A percentile compares a stretch with the other conserved stretches of the same genome.
Evolutionary conservation across 2,113 vertebrate species (phyloP).

Genomic region (Tragulus kanchil): DNA sequence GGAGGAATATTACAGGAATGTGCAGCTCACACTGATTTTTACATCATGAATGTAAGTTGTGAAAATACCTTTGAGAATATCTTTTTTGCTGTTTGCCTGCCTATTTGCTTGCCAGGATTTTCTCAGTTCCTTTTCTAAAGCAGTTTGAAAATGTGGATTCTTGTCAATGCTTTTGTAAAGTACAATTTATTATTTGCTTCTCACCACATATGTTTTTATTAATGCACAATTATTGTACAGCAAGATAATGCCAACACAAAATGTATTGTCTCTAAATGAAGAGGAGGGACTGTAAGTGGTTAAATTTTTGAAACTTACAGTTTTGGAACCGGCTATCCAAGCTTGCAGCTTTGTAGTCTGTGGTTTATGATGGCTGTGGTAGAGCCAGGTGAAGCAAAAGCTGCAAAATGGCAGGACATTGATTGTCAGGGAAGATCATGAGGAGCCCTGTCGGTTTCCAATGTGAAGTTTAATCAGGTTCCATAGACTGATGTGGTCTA

Average conservation of each 20-base stretch:
- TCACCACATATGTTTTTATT: slow-evolving; percentile 47
- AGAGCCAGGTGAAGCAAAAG: slow-evolving; percentile 78
- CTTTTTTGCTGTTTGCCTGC: slow-evolving; percentile 55
- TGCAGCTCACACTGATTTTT: slow-evolving; percentile 71
- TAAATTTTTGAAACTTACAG: slow-evolving; percentile 45
- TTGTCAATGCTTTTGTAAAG: slow-evolving; percentile 73
- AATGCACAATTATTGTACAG: slow-evolving; percentile 57
- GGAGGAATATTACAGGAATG: slow-evolving; percentile 67
- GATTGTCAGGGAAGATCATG: slow-evolving; percentile 28
- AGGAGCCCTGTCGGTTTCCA: slow-evolving; percentile 65
- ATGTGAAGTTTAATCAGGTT: slow-evolving; percentile 55
- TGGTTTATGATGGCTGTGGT: slow-evolving; percentile 63
- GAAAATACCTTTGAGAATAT: slow-evolving; percentile 80
- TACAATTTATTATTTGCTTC: slow-evolving; percentile 66
- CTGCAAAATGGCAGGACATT: slow-evolving; percentile 80
- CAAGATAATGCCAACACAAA: neutral
- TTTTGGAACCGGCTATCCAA: slow-evolving; percentile 11
- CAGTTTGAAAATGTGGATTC: slow-evolving; percentile 70
- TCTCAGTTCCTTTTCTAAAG: slow-evolving; percentile 65
- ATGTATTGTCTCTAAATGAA: neutral
- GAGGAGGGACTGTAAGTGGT: slow-evolving; percentile 47
- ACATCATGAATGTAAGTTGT: slow-evolving; percentile 69
- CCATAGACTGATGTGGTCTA: slow-evolving; percentile 46
- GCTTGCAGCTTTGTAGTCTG: slow-evolving; percentile 61
- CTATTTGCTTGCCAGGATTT: slow-evolving; percentile 72